A percentile compares a stretch with the other conserved stretches of the same genome.
phyloP scores from a whole-genome alignment of 2,113 vertebrate genomes.

The Zingel zingel region DNA sequence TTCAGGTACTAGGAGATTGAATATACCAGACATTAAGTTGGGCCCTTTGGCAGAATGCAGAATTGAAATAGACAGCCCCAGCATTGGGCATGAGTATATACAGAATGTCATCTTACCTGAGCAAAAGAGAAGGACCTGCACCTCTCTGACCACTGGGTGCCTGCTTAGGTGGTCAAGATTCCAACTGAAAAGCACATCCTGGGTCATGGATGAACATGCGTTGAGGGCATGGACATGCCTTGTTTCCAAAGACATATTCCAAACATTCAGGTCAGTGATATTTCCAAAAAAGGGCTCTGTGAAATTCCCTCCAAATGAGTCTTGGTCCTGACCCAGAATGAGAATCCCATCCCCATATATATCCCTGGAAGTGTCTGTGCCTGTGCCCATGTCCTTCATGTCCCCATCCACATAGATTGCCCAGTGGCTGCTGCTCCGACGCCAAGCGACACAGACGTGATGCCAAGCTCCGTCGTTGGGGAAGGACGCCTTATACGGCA shows the following conservation, averaged over 20 bases:
- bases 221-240: slow-evolving; percentile 83
- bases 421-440: slow-evolving; percentile 80
- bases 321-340: slow-evolving; percentile 93
- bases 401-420: slow-evolving; percentile 86
- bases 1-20: neutral
- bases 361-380: slow-evolving; percentile 71
- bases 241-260: slow-evolving; percentile 79
- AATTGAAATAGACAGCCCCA: neutral
- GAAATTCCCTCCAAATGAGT: slow-evolving; percentile 91
- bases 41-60: neutral
- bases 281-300: slow-evolving; percentile 93
- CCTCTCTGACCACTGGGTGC: slow-evolving; percentile 73
- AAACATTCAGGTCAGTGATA: slow-evolving; percentile 89
- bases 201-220: slow-evolving; percentile 72
- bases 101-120: slow-evolving; percentile 76
- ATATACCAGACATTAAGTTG: neutral
- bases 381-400: slow-evolving; percentile 75
- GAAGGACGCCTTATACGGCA: slow-evolving; percentile 87
- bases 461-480: slow-evolving; percentile 88
- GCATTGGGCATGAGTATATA: neutral
- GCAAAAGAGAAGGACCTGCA: slow-evolving; percentile 80
- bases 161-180: slow-evolving; percentile 69
- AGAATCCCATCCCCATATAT: slow-evolving; percentile 86
- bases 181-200: slow-evolving; percentile 86
- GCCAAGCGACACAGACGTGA: slow-evolving; percentile 91